Evolutionary conservation across 1,140 invertebrate species (phyloP).

Genomic region (Capitella teleta): DNA sequence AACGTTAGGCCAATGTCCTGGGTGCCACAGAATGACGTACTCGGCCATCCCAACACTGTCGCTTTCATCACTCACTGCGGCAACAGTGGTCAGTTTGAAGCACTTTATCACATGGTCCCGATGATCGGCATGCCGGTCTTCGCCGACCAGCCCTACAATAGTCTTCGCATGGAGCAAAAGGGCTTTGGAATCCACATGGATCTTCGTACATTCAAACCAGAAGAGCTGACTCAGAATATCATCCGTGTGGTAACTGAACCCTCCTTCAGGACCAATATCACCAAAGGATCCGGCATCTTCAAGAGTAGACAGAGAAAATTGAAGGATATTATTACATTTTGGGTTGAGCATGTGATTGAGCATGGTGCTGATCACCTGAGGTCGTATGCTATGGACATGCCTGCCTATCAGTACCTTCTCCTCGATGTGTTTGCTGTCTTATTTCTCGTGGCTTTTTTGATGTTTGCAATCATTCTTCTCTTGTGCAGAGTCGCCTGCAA

Average conservation of each 20-base stretch:
- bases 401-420: slow-evolving; percentile 21
- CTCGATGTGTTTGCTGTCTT: slow-evolving; percentile 14
- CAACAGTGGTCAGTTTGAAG: slow-evolving; percentile 16
- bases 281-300: slow-evolving; percentile 7
- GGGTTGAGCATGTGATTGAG: slow-evolving; percentile 14
- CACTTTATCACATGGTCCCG: slow-evolving; percentile 14
- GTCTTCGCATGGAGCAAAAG: slow-evolving; percentile 22
- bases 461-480: too few species aligned
- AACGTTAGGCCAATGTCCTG: slow-evolving; percentile 56
- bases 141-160: slow-evolving; percentile 28
- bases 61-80: slow-evolving; percentile 24
- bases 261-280: not conserved
- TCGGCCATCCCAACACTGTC: slow-evolving; percentile 48
- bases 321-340: slow-evolving; percentile 5
- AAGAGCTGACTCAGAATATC: slow-evolving; percentile 1
- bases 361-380: slow-evolving; percentile 20
- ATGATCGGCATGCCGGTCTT: slow-evolving; percentile 22
- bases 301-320: not conserved
- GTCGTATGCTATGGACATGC: slow-evolving; percentile 16
- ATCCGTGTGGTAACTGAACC: not conserved
- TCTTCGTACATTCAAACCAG: not conserved
- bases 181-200: not conserved
- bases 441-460: too few species aligned
- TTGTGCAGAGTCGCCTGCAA: too few species aligned
- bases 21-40: slow-evolving; percentile 51